Percentiles rank a stretch among this genome's conserved stretches.
Conservation (phyloP, 2,888 invertebrate genomes). For the Oligia fasciuncula region DNA sequence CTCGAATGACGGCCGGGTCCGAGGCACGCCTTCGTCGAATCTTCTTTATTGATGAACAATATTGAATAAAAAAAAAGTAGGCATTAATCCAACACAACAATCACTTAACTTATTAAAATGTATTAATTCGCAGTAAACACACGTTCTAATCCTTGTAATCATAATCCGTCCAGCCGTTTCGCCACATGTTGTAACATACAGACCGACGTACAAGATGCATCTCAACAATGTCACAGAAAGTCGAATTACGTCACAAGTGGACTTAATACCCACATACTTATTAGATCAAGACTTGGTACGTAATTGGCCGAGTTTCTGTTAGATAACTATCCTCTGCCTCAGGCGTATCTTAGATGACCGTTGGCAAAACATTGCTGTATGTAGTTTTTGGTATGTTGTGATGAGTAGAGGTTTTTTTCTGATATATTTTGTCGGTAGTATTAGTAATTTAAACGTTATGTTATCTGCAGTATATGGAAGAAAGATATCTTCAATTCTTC, state of each 20-base stretch:
- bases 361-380: not conserved
- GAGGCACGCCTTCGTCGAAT: no score
- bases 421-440: not conserved
- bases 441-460: not conserved
- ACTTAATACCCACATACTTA: slow-evolving; percentile 61
- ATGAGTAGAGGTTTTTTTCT: slow-evolving; percentile 1
- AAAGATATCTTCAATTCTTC: not conserved
- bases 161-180: slow-evolving; percentile 29
- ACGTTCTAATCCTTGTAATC: slow-evolving; percentile 32
- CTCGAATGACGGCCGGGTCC: no score
- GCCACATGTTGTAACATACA: slow-evolving; percentile 20
- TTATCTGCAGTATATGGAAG: not conserved
- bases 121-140: not conserved
- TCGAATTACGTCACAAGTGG: slow-evolving; percentile 36
- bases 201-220: slow-evolving; percentile 40
- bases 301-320: slow-evolving; percentile 52
- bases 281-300: slow-evolving; percentile 63
- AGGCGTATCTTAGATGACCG: slow-evolving; percentile 19
- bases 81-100: no score
- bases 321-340: slow-evolving; percentile 46
- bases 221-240: slow-evolving; percentile 61
- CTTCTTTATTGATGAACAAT: no score
- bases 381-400: slow-evolving; percentile 4
- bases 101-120: slow-evolving; percentile 7
- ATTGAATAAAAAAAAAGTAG: no score